Evolutionary conservation across 2,113 vertebrate genomes (phyloP).

Genomic region (Oryzias melastigma): DNA sequence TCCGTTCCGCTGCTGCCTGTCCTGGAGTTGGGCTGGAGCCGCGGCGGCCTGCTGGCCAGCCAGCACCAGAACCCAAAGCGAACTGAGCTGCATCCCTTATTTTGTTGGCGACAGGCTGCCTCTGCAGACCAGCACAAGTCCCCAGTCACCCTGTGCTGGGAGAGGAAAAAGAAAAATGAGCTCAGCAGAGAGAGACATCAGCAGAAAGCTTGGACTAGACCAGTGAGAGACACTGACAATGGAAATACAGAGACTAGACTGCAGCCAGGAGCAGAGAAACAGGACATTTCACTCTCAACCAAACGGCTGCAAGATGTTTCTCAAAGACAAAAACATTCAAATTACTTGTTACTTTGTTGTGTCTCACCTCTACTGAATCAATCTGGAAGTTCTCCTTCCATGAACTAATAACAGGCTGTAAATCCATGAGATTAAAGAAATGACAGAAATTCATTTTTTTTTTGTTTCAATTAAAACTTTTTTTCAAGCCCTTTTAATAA

Average conservation of each 20-base stretch:
- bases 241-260: conserved; percentile 20
- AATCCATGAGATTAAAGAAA: too few species aligned
- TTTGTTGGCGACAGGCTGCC: conserved; percentile 48
- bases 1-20: conserved; percentile 73
- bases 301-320: conserved; percentile 21
- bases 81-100: conserved; percentile 64
- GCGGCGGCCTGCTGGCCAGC: conserved; percentile 65
- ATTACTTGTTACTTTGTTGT: neutral
- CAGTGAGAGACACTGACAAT: conserved; percentile 41
- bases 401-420: too few species aligned
- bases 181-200: conserved; percentile 61
- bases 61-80: conserved; percentile 72
- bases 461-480: too few species aligned
- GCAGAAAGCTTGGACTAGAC: conserved; percentile 58
- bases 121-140: conserved; percentile 48
- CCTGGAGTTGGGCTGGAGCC: conserved; percentile 72
- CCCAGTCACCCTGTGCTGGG: conserved; percentile 48
- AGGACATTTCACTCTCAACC: conserved; percentile 11
- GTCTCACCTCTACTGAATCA: neutral
- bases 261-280: conserved; percentile 30
- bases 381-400: neutral
- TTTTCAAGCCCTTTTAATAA: too few species aligned
- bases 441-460: too few species aligned
- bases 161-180: conserved; percentile 59
- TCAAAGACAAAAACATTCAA: neutral